Percentiles rank a stretch among this genome's conserved stretches.
These are phyloP conservation scores for Cerastoderma edule DNA, from an alignment of 2,888 invertebrate species.

Conservation along the genomic window DNA sequence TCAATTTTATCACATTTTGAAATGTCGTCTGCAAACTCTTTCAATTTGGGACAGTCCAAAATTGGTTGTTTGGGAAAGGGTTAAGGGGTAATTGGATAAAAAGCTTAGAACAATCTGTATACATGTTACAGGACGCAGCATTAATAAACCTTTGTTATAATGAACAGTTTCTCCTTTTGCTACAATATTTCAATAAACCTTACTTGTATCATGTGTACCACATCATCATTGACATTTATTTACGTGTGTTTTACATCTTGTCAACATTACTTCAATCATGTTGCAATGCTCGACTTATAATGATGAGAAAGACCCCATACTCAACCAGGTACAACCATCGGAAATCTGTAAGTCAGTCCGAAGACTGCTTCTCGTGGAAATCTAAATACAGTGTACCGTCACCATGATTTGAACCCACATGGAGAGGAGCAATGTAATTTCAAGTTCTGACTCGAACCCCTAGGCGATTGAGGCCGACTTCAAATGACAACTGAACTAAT, in stretches of 20 bases:
- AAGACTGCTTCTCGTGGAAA: not conserved
- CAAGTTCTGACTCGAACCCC: too few species aligned
- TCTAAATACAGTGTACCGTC: too few species aligned
- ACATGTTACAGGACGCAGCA: too few species aligned
- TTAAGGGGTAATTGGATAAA: not conserved
- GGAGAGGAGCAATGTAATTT: too few species aligned
- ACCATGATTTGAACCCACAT: too few species aligned
- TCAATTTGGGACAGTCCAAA: not conserved
- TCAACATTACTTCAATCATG: too few species aligned
- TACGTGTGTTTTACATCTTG: too few species aligned
- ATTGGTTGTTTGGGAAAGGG: not conserved
- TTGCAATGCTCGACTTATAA: too few species aligned
- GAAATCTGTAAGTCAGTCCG: not conserved
- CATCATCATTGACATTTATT: too few species aligned
- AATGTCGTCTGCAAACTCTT: not conserved
- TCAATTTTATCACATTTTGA: not conserved
- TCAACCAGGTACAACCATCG: not conserved
- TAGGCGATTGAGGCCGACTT: too few species aligned
- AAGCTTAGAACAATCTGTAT: too few species aligned
- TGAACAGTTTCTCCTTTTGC: not conserved
- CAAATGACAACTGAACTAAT: too few species aligned
- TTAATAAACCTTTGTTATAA: not conserved
- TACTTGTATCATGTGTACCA: not conserved
- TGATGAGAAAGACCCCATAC: not conserved
- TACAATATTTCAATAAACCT: constrained; percentile 4